Evolutionary conservation across 2,113 vertebrate genomes (phyloP), one percentile per base, ranked within the genome.

Genomic region (Deroptyus accipitrinus): DNA sequence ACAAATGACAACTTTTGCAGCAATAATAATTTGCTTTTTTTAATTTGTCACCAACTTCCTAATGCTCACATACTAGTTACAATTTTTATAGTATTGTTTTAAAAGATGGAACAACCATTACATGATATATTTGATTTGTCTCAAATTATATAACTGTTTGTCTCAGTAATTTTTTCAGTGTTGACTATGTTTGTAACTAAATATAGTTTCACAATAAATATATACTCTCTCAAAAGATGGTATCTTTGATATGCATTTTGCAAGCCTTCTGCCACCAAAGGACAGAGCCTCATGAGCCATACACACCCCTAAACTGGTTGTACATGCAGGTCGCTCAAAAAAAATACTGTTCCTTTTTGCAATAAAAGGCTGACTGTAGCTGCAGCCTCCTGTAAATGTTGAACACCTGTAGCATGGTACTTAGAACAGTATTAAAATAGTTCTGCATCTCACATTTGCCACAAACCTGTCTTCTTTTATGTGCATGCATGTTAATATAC

Each of bases 391-490:
- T 94, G 80, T 74, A 88, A 92, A 78, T 91, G 92, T 93, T 89
- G 85, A 95, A 94, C 96, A 98, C 97, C 96, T 97, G 97, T 97
- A 89, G 95, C 94, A 86, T 1, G 33, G 88, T 83, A 91, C 95
- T 97, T 92, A 72, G 88, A 96, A 86, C 77, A 96, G 94, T 89
- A 97, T 74, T 97, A 87, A 94, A 97, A 88, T 93, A 97, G 94
- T 97, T 98, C 69, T 96, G 82, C 94, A 93, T 96, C 79, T 96
- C 96, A 95, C 95, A 94, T 95, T 97, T 95, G 95, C 96, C 77
- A 96, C 95, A 96, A 97, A 97, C 95, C 90, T 96, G 95, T 96
- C 97, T 75, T 74, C 96, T 97, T 98, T 98, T 97, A 98, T 98
- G 95, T 93, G 97, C 86, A 79, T 0, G 62, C 94, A 61, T 87